These are phyloP conservation scores for Schizopygopsis malacanthus DNA, from an alignment of 2,797 vertebrate species.

Conservation along the genomic window DNA sequence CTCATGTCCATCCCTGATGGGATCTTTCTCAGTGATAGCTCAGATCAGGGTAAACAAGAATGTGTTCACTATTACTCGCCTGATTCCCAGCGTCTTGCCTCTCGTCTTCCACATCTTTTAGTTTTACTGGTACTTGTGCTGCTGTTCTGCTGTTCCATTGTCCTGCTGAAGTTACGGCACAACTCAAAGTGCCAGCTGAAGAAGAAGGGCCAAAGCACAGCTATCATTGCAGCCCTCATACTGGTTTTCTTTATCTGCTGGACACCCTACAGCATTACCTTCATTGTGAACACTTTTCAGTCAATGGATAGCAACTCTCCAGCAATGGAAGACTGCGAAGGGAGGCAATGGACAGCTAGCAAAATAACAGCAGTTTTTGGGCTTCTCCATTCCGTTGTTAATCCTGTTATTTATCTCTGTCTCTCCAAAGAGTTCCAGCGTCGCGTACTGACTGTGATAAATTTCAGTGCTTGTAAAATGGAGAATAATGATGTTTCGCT, in stretches of 20 bases:
- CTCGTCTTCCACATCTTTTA: constrained; percentile 83
- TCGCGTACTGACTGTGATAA: constrained; percentile 47
- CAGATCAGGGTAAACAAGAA: constrained; percentile 58
- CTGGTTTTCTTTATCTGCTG: constrained; percentile 85
- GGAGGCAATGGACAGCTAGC: not conserved
- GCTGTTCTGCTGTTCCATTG: constrained; percentile 81
- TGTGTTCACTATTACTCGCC: constrained; percentile 77
- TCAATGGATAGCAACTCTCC: not conserved
- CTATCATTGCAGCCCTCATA: constrained; percentile 80
- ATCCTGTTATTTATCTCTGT: constrained; percentile 71
- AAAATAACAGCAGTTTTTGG: constrained; percentile 63
- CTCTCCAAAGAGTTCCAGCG: constrained; percentile 69
- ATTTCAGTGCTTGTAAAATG: not conserved
- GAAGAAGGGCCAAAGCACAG: constrained; percentile 72
- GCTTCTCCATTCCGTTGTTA: constrained; percentile 70
- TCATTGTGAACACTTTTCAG: constrained; percentile 74
- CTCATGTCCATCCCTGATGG: constrained; percentile 86
- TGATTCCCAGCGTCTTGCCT: constrained; percentile 79
- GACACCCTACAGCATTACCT: constrained; percentile 84
- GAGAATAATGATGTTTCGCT: constrained; percentile 49
- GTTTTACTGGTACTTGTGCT: constrained; percentile 83
- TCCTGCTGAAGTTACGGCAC: constrained; percentile 73
- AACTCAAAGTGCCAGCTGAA: constrained; percentile 75
- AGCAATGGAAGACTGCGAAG: not conserved
- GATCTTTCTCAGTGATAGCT: constrained; percentile 72